phyloP scores from a whole-genome alignment of 2,113 vertebrate genomes.

The Arizona elegans region DNA sequence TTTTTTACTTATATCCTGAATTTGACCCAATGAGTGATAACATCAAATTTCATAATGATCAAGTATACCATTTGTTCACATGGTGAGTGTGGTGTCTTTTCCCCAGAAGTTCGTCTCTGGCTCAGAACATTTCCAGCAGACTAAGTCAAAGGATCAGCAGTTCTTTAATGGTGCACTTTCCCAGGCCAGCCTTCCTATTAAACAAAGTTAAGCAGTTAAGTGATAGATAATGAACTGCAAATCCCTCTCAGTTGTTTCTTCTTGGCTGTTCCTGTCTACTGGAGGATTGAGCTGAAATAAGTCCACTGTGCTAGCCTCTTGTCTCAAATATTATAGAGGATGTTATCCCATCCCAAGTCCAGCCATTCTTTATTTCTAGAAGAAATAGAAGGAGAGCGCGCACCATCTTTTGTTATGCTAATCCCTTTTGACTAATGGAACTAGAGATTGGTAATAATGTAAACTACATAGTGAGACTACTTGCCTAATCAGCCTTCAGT shows the following conservation, averaged over 20 bases:
- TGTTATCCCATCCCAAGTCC: background rate
- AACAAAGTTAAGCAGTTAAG: background rate
- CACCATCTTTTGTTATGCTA: background rate
- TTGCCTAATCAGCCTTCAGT: background rate
- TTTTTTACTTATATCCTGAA: background rate
- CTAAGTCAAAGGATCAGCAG: background rate
- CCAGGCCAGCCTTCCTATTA: background rate
- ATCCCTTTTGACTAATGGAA: background rate
- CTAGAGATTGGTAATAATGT: background rate
- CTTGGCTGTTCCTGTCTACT: background rate
- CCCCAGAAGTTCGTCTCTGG: background rate
- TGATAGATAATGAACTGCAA: background rate
- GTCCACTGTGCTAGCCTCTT: background rate
- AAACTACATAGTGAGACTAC: background rate
- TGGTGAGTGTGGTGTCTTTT: background rate
- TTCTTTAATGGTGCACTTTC: background rate
- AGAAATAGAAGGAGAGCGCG: background rate
- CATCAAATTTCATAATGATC: background rate
- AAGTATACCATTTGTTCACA: background rate
- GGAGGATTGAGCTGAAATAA: background rate
- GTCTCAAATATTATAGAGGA: background rate
- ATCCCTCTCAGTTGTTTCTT: background rate
- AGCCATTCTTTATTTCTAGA: background rate
- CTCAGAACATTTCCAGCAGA: background rate
- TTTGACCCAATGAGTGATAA: background rate